Conservation (phyloP, 2,113 vertebrate species). For the Archilochus colubris region DNA sequence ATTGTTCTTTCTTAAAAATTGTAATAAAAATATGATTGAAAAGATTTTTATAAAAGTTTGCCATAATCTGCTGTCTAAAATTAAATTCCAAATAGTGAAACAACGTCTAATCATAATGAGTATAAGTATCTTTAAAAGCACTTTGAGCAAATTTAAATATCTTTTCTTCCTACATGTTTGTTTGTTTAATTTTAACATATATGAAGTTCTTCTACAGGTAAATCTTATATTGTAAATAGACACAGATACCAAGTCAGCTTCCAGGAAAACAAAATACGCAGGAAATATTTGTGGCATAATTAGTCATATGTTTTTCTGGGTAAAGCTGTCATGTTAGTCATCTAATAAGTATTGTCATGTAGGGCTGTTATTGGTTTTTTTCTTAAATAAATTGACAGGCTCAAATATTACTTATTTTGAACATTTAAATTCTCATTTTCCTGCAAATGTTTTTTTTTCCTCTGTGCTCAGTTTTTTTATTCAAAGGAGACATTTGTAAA, state of each 20-base stretch:
- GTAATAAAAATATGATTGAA: background rate
- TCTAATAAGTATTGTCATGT: background rate
- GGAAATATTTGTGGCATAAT: background rate
- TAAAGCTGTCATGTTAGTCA: background rate
- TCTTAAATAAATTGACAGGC: background rate
- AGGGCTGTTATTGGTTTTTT: background rate
- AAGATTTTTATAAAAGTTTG: background rate
- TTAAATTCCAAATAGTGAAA: background rate
- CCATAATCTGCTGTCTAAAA: background rate
- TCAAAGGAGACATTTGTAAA: slow-evolving; percentile 3
- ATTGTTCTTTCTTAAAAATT: background rate
- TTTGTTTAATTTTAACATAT: background rate
- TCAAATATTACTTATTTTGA: background rate
- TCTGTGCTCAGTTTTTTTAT: background rate
- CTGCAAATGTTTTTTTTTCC: slow-evolving; percentile 11
- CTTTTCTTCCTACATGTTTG: background rate
- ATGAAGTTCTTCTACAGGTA: background rate
- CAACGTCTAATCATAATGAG: background rate
- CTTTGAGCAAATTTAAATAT: background rate
- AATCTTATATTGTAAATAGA: background rate
- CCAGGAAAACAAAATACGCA: background rate
- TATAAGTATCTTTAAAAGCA: background rate
- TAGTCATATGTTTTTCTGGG: background rate
- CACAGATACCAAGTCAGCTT: background rate
- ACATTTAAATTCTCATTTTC: background rate